Evolutionary conservation across 1,140 invertebrate genomes (phyloP).

Genomic region (Cyclargus thomasi): DNA sequence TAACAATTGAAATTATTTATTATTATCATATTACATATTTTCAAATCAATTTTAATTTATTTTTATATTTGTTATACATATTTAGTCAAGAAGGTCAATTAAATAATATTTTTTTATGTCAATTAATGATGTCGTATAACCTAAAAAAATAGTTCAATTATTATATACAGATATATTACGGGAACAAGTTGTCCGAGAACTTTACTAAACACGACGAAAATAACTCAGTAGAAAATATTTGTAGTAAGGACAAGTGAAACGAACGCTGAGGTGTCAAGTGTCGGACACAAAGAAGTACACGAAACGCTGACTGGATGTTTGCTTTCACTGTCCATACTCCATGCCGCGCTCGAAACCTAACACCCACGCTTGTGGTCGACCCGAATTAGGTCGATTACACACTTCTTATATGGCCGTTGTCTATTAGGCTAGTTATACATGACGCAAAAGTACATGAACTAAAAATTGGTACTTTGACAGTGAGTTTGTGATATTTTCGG

Average conservation of each 20-base stretch:
- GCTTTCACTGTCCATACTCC: constrained; percentile 54
- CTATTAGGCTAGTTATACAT: neutral
- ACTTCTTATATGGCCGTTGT: neutral
- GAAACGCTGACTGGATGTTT: constrained; percentile 57
- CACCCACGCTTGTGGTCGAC: constrained; percentile 41
- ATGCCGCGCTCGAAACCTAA: constrained; percentile 55
- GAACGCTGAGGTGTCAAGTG: constrained; percentile 61
- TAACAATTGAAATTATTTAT: too few relatives aligned
- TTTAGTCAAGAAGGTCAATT: too few relatives aligned
- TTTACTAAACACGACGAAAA: neutral
- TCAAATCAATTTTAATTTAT: too few relatives aligned
- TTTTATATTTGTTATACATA: too few relatives aligned
- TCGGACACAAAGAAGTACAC: constrained; percentile 55
- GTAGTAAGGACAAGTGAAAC: constrained; percentile 22
- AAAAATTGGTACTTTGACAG: too few relatives aligned
- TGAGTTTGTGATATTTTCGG: too few relatives aligned
- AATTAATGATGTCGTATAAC: too few relatives aligned
- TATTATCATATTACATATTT: too few relatives aligned
- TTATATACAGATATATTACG: too few relatives aligned
- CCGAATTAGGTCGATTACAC: constrained; percentile 34
- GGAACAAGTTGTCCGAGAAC: too few relatives aligned
- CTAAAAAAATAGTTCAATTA: too few relatives aligned
- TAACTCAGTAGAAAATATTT: constrained; percentile 14
- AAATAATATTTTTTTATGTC: too few relatives aligned
- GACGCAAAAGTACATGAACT: neutral